Percentiles rank a stretch among this genome's conserved stretches.
Conservation (phyloP, 2,888 invertebrate species). For the Phaonia tiefii region DNA sequence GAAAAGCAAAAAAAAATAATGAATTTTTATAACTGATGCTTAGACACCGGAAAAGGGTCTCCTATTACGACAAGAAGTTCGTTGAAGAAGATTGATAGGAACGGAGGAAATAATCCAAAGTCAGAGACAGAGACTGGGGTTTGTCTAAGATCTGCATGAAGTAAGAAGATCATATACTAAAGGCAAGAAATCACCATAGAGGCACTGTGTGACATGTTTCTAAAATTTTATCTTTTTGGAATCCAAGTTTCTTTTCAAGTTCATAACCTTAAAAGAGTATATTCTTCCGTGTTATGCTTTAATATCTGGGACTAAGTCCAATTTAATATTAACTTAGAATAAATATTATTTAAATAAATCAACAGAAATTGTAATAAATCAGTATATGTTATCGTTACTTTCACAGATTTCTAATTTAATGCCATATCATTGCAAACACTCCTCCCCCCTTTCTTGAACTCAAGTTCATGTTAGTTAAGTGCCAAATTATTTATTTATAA, state of each 20-base stretch:
- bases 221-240: too few species aligned
- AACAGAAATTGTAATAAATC: too few species aligned
- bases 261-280: not conserved
- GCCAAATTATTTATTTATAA: too few species aligned
- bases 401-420: too few species aligned
- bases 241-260: too few species aligned
- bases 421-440: too few species aligned
- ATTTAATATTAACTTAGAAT: not conserved
- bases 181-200: not conserved
- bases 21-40: not conserved
- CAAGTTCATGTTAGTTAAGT: too few species aligned
- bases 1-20: not conserved
- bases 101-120: not conserved
- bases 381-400: too few species aligned
- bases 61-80: not conserved
- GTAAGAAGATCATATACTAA: not conserved
- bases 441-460: too few species aligned
- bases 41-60: conserved; percentile 33
- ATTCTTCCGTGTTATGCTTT: conserved; percentile 11
- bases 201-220: too few species aligned
- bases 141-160: not conserved
- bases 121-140: not conserved
- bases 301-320: conserved; percentile 39
- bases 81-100: not conserved
- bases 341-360: too few species aligned